phyloP scores from a whole-genome alignment of 2,797 vertebrate species.

The Chelmon rostratus region DNA sequence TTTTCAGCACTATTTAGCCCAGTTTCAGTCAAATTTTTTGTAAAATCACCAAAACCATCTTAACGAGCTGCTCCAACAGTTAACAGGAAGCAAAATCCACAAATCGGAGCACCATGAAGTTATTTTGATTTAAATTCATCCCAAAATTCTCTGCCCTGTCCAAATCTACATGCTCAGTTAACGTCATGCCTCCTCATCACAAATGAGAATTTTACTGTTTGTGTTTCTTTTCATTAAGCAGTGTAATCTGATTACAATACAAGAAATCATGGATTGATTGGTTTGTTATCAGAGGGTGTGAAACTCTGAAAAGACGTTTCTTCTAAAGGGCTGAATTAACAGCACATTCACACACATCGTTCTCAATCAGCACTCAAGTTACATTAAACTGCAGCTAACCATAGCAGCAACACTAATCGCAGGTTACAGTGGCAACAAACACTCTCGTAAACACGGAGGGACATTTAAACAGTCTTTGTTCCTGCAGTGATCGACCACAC shows the following conservation, averaged over 20 bases:
- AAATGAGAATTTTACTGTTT: not conserved
- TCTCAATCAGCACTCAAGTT: no score
- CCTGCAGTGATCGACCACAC: not conserved
- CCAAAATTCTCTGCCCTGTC: not conserved
- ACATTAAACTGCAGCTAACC: constrained; percentile 16
- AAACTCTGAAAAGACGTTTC: no score
- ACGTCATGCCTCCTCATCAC: not conserved
- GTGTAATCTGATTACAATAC: not conserved
- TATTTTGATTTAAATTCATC: constrained; percentile 14
- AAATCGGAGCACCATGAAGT: constrained; percentile 8
- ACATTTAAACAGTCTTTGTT: not conserved
- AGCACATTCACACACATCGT: not conserved
- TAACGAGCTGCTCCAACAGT: not conserved
- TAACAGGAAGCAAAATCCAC: not conserved
- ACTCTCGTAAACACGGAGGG: not conserved
- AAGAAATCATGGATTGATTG: not conserved
- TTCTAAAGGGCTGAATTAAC: no score
- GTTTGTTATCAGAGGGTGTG: not conserved
- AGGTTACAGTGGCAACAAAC: not conserved
- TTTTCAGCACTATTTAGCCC: not conserved
- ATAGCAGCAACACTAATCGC: constrained; percentile 31
- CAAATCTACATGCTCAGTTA: not conserved
- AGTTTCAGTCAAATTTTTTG: no score
- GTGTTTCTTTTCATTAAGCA: not conserved
- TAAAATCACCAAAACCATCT: not conserved